Evolutionary conservation across 2,888 invertebrate species (phyloP).

Genomic region (Diaperis boleti): DNA sequence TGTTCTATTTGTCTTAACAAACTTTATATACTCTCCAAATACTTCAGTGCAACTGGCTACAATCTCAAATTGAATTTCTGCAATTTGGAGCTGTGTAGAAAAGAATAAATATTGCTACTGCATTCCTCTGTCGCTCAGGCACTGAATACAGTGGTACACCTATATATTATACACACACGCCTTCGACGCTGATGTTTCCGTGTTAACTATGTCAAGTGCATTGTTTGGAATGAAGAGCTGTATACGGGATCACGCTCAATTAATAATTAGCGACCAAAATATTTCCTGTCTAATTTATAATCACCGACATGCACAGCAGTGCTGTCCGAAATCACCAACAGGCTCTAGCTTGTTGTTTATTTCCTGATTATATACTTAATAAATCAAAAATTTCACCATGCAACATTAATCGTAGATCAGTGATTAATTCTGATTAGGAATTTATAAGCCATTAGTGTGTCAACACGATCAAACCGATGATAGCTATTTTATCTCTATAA

Average conservation of each 20-base stretch:
- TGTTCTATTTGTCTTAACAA: constrained; percentile 34
- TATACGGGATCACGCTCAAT: background rate
- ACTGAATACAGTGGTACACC: too few relatives aligned
- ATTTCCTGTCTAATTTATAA: background rate
- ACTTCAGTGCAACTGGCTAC: constrained; percentile 30
- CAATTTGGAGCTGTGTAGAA: constrained; percentile 16
- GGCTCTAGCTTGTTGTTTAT: background rate
- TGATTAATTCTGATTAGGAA: background rate
- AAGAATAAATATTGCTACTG: constrained; percentile 29
- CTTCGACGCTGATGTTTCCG: background rate
- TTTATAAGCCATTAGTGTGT: background rate
- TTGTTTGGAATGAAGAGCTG: constrained; percentile 5
- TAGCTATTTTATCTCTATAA: too few relatives aligned
- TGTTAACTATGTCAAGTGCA: background rate
- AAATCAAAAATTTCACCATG: constrained; percentile 1
- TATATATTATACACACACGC: background rate
- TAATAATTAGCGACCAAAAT: background rate
- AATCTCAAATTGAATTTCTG: constrained; percentile 35
- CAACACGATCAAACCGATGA: background rate
- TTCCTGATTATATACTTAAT: background rate
- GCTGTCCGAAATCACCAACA: background rate
- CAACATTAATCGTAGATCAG: background rate
- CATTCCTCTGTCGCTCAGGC: constrained; percentile 7
- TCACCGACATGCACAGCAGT: background rate
- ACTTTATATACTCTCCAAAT: constrained; percentile 27